Base-by-base conservation (phyloP, 30 jellyfish, hydroid and myxozoan genomes). In the Aurelia aurita region DNA sequence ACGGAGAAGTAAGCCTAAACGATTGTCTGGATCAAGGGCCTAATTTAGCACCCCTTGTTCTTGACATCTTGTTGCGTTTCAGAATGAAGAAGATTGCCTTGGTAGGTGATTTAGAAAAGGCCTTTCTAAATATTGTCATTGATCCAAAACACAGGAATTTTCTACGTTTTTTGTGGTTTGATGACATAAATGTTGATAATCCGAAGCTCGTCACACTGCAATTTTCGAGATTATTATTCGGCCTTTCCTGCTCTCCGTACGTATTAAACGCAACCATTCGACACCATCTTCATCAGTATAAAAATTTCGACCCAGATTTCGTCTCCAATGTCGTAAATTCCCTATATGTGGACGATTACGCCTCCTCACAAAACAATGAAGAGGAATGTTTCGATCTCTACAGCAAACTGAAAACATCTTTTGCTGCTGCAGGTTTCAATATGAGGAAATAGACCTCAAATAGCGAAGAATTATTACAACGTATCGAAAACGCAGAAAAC, bases 371-470 rank as follows among this genome's bases (percentile, higher is more conserved):
- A 34, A 34, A 34, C 7, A 34, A 10, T 10, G 46, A 60, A 0
- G 39, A 70, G 0, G 31, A 70, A 31, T 10, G 46, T 39, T 26
- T 68, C 60, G 80, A 68, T 23, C 22, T 68, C 0, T 68, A 68
- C 23, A 11, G 18, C 5, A 68, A 68, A 26, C 6, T 34, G 4
- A 68, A 68, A 25, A 14, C 22, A 23, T 9, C 64, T 1, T 68
- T 68, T 28, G 22, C 21, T 9, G 28, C 2, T 12, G 80, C 64
- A 68, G 80, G 58, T 1, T 68, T 68, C 43, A 68, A 68, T 20
- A 28, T 68, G 80, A 68, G 80, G 43, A 68, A 68, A 31, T 68
- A 14, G 58, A 16, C 61, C 25, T 68, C 80, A 39, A 68, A 68
- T 39, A 16, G 29, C 15, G 31, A 28, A 68, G 61, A 68, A 16